These are phyloP conservation scores for Drosophila melanogaster DNA, from an alignment of 1,140 invertebrate species.

Conservation along the genomic window Release_6_plus_ISO1_MT NT_037436.4:7617001-7617500, in stretches of 20 bases:
- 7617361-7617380: slow-evolving; percentile 76
- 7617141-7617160: slow-evolving; percentile 88
- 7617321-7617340: slow-evolving; percentile 82
- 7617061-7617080: slow-evolving; percentile 46
- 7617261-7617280: slow-evolving; percentile 84
- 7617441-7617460: slow-evolving; percentile 31
- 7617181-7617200: slow-evolving; percentile 47
- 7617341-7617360: slow-evolving; percentile 83
- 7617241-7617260: slow-evolving; percentile 81
- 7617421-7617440: slow-evolving; percentile 61
- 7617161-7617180: slow-evolving; percentile 87
- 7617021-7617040: slow-evolving; percentile 65
- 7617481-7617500: slow-evolving; percentile 48
- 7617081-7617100: slow-evolving; percentile 86
- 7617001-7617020: slow-evolving; percentile 50
- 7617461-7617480: slow-evolving; percentile 30
- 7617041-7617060: slow-evolving; percentile 72
- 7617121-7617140: slow-evolving; percentile 88
- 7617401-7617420: slow-evolving; percentile 52
- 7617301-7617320: slow-evolving; percentile 79
- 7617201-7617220: slow-evolving; percentile 60
- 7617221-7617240: slow-evolving; percentile 56
- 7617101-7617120: slow-evolving; percentile 88
- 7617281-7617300: slow-evolving; percentile 84
- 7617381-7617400: slow-evolving; percentile 52